These are phyloP conservation scores for Numenius arquata DNA, from an alignment of 2,113 vertebrate genomes.

Conservation along the genomic window DNA sequence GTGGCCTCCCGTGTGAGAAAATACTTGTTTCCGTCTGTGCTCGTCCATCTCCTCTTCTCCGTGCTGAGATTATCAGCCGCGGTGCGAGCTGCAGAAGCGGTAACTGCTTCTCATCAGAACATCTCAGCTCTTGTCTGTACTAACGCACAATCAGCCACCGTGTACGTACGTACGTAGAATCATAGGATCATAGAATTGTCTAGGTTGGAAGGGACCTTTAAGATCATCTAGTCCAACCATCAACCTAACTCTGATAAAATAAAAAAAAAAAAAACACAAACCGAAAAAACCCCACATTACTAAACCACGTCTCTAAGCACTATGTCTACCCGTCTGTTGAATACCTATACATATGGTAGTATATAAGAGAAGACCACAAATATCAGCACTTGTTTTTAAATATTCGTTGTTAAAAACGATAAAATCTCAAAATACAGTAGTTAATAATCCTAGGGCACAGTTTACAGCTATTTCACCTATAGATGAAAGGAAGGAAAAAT, in stretches of 20 bases:
- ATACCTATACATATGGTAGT: fast-evolving
- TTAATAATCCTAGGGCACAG: neutral
- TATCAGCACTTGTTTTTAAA: neutral
- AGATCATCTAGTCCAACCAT: too few relatives aligned
- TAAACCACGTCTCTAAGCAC: too few relatives aligned
- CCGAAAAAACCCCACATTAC: too few relatives aligned
- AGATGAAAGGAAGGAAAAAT: neutral
- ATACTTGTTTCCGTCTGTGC: neutral
- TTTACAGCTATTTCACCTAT: neutral
- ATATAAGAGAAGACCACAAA: neutral
- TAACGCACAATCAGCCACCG: neutral
- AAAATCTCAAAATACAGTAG: neutral
- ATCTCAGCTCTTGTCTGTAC: neutral
- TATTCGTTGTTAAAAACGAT: neutral
- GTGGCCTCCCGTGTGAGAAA: neutral
- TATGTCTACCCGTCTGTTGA: too few relatives aligned
- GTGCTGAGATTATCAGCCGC: neutral
- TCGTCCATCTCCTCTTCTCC: neutral
- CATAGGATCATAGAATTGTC: too few relatives aligned
- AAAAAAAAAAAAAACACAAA: too few relatives aligned
- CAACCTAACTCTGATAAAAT: too few relatives aligned
- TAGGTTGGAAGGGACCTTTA: too few relatives aligned
- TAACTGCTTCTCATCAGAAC: neutral
- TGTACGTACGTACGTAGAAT: fast-evolving
- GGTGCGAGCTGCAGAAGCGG: neutral